phyloP scores from a whole-genome alignment of 2,888 invertebrate species.

The Athetis lepigone region DNA sequence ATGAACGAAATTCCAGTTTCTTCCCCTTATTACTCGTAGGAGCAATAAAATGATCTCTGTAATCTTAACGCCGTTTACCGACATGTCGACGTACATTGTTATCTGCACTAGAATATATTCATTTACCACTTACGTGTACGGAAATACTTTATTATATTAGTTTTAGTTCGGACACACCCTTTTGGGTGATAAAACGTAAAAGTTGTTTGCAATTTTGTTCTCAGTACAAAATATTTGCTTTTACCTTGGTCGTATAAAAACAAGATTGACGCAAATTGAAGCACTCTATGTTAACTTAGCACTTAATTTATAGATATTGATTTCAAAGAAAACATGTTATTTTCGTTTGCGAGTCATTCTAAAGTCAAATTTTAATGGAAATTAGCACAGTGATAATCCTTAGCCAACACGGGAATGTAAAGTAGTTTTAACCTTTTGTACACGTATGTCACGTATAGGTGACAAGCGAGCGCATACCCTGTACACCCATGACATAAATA shows the following conservation, averaged over 20 bases:
- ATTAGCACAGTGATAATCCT: slow-evolving; percentile 32
- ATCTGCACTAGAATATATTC: slow-evolving; percentile 43
- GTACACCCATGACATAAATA: too few species aligned
- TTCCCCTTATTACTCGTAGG: background rate
- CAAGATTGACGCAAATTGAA: slow-evolving; percentile 30
- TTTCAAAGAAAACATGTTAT: slow-evolving; percentile 5
- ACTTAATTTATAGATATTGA: slow-evolving; percentile 13
- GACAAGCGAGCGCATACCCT: too few species aligned
- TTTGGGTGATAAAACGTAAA: slow-evolving; percentile 23
- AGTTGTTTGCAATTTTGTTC: slow-evolving; percentile 21
- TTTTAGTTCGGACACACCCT: slow-evolving; percentile 19
- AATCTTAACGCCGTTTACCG: slow-evolving; percentile 34
- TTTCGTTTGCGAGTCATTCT: slow-evolving; percentile 19
- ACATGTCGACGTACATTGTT: slow-evolving; percentile 35
- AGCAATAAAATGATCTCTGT: slow-evolving; percentile 60
- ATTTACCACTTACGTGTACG: slow-evolving; percentile 41
- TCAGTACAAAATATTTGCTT: slow-evolving; percentile 40
- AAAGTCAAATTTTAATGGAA: slow-evolving; percentile 21
- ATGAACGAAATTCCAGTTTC: background rate
- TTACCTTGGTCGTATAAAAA: slow-evolving; percentile 17
- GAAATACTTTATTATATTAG: slow-evolving; percentile 29
- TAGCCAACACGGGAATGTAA: background rate
- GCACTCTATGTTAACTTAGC: slow-evolving; percentile 25
- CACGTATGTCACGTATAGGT: too few species aligned
- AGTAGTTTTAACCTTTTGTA: background rate